Percentiles rank a stretch among this genome's conserved stretches.
Conservation (phyloP, 2,113 vertebrate species). For the Turnix velox region DNA sequence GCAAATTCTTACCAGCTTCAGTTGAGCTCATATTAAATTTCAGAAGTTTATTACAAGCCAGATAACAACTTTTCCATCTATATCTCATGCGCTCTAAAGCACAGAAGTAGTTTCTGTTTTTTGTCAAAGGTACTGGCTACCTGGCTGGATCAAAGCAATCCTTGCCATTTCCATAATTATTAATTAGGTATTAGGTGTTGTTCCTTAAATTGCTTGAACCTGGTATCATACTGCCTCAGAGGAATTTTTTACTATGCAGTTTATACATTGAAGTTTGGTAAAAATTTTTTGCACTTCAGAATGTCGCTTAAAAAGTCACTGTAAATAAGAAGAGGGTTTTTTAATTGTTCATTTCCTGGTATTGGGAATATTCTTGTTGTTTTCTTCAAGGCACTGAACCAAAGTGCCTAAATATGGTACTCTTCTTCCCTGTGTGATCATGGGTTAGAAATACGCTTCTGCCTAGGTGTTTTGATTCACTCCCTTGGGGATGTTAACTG, state of each 20-base stretch:
- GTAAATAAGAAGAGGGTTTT: background rate
- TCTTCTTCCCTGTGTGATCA: background rate
- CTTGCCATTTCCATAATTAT: background rate
- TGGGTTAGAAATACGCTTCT: background rate
- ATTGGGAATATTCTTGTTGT: background rate
- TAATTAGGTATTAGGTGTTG: background rate
- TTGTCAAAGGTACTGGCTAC: background rate
- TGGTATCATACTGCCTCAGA: background rate
- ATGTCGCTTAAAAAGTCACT: background rate
- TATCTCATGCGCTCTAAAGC: background rate
- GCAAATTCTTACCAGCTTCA: constrained; percentile 10
- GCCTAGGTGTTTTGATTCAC: background rate
- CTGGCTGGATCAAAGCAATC: constrained; percentile 6
- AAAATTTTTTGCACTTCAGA: background rate
- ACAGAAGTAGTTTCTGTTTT: background rate
- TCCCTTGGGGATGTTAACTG: background rate
- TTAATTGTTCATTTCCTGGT: background rate
- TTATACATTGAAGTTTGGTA: background rate
- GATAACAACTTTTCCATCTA: background rate
- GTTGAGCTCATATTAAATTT: background rate
- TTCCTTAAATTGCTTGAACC: background rate
- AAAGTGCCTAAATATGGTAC: background rate
- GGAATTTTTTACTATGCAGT: background rate
- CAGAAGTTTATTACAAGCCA: constrained; percentile 4
- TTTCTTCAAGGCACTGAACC: background rate